phyloP scores from a whole-genome alignment of 1,140 invertebrate species.

The Bombus terrestris region DNA sequence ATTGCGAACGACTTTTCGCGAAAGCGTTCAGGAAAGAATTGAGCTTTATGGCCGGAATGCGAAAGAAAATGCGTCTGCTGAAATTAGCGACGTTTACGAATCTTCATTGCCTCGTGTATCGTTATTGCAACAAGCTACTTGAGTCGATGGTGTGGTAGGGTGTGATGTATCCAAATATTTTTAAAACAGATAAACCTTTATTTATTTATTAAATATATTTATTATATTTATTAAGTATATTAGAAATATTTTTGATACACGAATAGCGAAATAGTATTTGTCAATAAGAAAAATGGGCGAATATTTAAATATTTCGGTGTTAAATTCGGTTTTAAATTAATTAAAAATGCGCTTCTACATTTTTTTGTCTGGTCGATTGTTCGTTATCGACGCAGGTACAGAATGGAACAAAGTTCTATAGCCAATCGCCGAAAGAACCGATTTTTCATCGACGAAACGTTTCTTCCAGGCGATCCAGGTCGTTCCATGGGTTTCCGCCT shows the following conservation, averaged over 20 bases:
- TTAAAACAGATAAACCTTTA: too few relatives aligned
- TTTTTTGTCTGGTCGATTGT: not conserved
- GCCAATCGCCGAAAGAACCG: conserved; percentile 14
- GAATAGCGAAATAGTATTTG: too few relatives aligned
- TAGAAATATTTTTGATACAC: too few relatives aligned
- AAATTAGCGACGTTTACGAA: conserved; percentile 65
- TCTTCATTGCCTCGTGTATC: not conserved
- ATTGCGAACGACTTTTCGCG: conserved; percentile 65
- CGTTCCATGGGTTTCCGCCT: conserved; percentile 51
- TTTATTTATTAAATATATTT: too few relatives aligned
- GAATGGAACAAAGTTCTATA: not conserved
- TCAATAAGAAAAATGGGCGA: too few relatives aligned
- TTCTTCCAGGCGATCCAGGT: conserved; percentile 51
- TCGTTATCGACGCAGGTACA: not conserved
- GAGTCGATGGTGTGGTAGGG: not conserved
- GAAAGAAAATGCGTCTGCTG: not conserved
- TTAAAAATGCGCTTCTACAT: not conserved
- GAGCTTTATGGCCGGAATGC: conserved; percentile 35
- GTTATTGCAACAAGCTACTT: not conserved
- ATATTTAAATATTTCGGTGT: too few relatives aligned
- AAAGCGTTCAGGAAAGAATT: conserved; percentile 62
- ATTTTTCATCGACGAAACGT: conserved; percentile 58
- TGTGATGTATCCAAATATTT: too few relatives aligned
- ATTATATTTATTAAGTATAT: too few relatives aligned
- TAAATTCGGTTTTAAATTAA: too few relatives aligned